These are phyloP conservation scores for Arothron firmamentum DNA, from an alignment of 2,113 vertebrate genomes.

Conservation along the genomic window DNA sequence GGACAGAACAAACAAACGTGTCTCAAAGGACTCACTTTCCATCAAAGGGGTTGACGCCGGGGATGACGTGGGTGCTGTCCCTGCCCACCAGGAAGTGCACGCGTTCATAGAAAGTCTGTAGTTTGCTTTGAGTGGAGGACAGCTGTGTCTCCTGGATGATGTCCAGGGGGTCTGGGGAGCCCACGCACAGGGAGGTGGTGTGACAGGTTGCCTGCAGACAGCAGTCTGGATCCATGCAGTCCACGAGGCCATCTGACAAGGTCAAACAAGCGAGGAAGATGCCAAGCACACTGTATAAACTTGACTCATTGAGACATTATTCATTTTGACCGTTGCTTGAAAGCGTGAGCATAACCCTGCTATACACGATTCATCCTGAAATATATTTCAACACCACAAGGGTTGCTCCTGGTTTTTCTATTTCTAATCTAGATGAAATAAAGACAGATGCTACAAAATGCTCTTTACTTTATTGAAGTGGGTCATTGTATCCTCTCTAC, in stretches of 20 bases:
- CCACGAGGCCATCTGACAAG: slow-evolving; percentile 87
- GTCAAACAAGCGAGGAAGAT: slow-evolving; percentile 42
- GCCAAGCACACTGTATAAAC: not conserved
- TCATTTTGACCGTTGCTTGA: slow-evolving; percentile 10
- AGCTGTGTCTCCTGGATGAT: slow-evolving; percentile 93
- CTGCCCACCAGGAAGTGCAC: slow-evolving; percentile 92
- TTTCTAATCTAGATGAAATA: slow-evolving; percentile 50
- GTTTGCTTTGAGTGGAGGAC: slow-evolving; percentile 80
- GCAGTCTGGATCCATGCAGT: slow-evolving; percentile 99
- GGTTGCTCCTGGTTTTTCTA: slow-evolving; percentile 15
- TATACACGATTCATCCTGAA: not conserved
- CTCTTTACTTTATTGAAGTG: slow-evolving; percentile 65
- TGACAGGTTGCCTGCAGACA: slow-evolving; percentile 92
- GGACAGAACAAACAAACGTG: too few relatives aligned
- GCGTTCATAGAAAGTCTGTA: slow-evolving; percentile 90
- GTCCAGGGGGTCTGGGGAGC: slow-evolving; percentile 91
- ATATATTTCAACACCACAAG: slow-evolving; percentile 13
- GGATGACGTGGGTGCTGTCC: slow-evolving; percentile 90
- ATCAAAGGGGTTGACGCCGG: slow-evolving; percentile 88
- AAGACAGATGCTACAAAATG: slow-evolving; percentile 53
- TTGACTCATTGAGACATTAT: not conserved
- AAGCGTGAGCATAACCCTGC: not conserved
- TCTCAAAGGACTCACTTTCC: slow-evolving; percentile 81
- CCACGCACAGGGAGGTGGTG: slow-evolving; percentile 84
- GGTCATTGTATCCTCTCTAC: slow-evolving; percentile 62